Evolutionary conservation across 2,113 vertebrate genomes (phyloP).

Genomic region (Mustela lutreola): DNA sequence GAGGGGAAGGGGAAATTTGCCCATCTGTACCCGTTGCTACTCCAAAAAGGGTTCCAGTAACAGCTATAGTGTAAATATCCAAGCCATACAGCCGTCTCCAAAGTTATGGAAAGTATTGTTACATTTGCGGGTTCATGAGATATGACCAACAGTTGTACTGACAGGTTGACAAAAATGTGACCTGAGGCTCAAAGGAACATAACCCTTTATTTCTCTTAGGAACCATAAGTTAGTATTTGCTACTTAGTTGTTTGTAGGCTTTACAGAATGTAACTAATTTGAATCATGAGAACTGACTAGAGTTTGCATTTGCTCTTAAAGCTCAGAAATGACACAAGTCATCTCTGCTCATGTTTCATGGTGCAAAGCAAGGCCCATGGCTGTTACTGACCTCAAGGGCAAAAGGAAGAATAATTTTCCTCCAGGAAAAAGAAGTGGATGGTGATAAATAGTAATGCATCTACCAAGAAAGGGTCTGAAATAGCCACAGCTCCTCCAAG

Average conservation of each 20-base stretch:
- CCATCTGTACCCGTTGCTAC: background rate
- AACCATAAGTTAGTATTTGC: background rate
- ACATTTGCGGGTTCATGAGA: background rate
- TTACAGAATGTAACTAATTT: background rate
- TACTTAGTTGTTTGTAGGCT: background rate
- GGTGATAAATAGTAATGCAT: background rate
- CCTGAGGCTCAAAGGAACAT: background rate
- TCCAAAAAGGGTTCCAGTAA: background rate
- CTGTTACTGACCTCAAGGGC: background rate
- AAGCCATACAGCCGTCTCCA: background rate
- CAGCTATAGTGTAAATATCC: background rate
- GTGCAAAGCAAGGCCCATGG: background rate
- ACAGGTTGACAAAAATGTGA: background rate
- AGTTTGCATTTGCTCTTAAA: background rate
- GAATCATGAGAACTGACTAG: background rate
- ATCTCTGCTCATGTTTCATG: constrained; percentile 13
- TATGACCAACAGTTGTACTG: background rate
- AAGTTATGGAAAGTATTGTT: background rate
- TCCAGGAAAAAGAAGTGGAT: background rate
- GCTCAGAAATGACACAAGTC: background rate
- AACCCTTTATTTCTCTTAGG: background rate
- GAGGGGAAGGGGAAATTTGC: background rate
- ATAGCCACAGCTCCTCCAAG: background rate
- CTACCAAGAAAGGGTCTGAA: background rate
- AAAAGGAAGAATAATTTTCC: background rate